phyloP scores from a whole-genome alignment of 2,888 invertebrate genomes.

The Cantharis flavilabris region DNA sequence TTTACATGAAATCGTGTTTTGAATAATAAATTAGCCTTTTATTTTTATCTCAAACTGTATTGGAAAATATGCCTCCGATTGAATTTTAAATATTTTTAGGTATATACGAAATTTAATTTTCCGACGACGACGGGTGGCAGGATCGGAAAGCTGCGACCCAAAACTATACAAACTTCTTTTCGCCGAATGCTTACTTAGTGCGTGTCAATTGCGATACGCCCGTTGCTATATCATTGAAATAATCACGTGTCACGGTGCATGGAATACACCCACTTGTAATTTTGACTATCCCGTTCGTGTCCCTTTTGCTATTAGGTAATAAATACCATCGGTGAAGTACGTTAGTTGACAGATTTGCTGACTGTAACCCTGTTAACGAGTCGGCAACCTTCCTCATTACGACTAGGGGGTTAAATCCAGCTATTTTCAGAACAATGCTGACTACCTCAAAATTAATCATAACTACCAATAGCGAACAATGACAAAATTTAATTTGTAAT shows the following conservation, averaged over 20 bases:
- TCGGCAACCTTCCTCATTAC: constrained; percentile 36
- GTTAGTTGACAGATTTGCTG: constrained; percentile 29
- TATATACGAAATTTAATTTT: neutral
- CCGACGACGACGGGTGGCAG: neutral
- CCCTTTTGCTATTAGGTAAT: constrained; percentile 30
- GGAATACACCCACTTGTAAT: constrained; percentile 29
- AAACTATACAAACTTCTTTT: neutral
- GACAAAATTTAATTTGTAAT: neutral
- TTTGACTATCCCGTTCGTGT: constrained; percentile 35
- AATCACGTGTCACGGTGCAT: constrained; percentile 49
- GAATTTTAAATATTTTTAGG: constrained; percentile 7
- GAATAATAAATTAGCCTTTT: constrained; percentile 38
- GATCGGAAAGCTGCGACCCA: neutral
- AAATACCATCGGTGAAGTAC: constrained; percentile 25
- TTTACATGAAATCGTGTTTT: constrained; percentile 41
- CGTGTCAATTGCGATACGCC: constrained; percentile 45
- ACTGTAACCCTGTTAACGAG: constrained; percentile 37
- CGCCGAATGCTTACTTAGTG: constrained; percentile 5
- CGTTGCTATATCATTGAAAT: constrained; percentile 42
- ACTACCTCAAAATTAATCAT: neutral
- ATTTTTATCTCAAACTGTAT: constrained; percentile 22
- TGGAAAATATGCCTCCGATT: constrained; percentile 18
- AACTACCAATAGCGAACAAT: neutral
- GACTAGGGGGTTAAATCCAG: constrained; percentile 21
- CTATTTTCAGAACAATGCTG: constrained; percentile 20